Conservation (phyloP, 1,140 invertebrate genomes). For the Lepidostoma basale region DNA sequence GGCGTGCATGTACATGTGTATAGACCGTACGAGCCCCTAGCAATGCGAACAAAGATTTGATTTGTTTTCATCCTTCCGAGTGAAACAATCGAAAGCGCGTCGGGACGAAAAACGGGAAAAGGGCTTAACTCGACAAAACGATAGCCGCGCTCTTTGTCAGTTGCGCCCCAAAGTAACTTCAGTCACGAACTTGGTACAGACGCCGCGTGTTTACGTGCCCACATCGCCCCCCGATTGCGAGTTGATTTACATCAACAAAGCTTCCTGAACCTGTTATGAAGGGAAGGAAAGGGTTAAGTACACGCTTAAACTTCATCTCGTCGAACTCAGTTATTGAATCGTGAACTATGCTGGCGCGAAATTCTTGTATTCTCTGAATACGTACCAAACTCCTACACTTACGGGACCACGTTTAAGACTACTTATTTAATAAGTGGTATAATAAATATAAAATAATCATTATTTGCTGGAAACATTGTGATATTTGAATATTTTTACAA, state of each 20-base stretch:
- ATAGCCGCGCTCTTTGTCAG: constrained; percentile 33
- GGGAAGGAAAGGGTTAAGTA: constrained; percentile 43
- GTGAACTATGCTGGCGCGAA: too few relatives aligned
- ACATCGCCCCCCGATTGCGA: constrained; percentile 2
- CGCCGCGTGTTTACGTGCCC: constrained; percentile 25
- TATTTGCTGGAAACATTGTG: too few relatives aligned
- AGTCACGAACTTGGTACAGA: constrained; percentile 21
- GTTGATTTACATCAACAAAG: constrained; percentile 46
- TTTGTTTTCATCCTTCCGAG: background rate
- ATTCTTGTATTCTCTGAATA: too few relatives aligned
- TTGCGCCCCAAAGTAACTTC: constrained; percentile 22
- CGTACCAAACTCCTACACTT: too few relatives aligned
- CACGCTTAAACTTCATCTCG: constrained; percentile 40
- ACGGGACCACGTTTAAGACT: too few relatives aligned
- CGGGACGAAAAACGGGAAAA: constrained; percentile 8
- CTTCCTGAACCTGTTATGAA: constrained; percentile 37
- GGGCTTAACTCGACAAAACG: constrained; percentile 17
- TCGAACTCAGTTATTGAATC: constrained; percentile 20
- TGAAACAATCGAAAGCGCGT: constrained; percentile 13
- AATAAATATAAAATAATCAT: too few relatives aligned
- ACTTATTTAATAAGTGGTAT: too few relatives aligned
- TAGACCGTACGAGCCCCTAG: too few relatives aligned
- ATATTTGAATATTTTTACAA: too few relatives aligned
- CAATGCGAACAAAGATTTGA: background rate
- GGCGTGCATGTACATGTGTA: too few relatives aligned